A percentile compares a stretch with the other conserved stretches of the same genome.
Evolutionary conservation across 2,797 vertebrate genomes (phyloP).

Genomic region (Salarias fasciatus): DNA sequence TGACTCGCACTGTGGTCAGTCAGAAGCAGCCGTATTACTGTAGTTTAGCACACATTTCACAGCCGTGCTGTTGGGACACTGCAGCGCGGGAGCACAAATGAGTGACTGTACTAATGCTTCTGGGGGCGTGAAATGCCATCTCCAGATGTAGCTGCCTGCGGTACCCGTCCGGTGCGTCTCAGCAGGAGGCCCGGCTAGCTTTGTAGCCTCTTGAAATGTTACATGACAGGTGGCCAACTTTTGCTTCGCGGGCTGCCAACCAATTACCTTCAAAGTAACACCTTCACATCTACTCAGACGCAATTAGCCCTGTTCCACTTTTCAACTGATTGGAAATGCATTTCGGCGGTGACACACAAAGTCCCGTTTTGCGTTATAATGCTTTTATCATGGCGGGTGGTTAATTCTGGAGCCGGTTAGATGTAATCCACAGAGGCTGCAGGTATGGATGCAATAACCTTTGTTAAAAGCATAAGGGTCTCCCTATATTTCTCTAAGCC

Average conservation of each 20-base stretch:
- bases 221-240: slow-evolving; percentile 31
- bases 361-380: slow-evolving; percentile 40
- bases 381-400: slow-evolving; percentile 56
- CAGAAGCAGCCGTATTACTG: slow-evolving; percentile 23
- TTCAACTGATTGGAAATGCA: slow-evolving; percentile 6
- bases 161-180: slow-evolving; percentile 9
- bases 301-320: slow-evolving; percentile 43
- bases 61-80: slow-evolving; percentile 22
- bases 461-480: slow-evolving; percentile 45
- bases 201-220: slow-evolving; percentile 32
- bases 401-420: slow-evolving; percentile 23
- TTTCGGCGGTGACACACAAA: slow-evolving; percentile 36
- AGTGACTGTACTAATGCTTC: slow-evolving; percentile 12
- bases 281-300: slow-evolving; percentile 31
- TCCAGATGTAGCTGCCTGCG: slow-evolving; percentile 6
- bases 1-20: slow-evolving; percentile 6
- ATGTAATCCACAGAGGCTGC: slow-evolving; percentile 36
- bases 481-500: slow-evolving; percentile 51
- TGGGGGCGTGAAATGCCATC: slow-evolving; percentile 6
- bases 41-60: slow-evolving; percentile 37
- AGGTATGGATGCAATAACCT: slow-evolving; percentile 47
- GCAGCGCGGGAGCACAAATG: slow-evolving; percentile 14
- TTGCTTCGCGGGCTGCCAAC: slow-evolving; percentile 26
- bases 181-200: slow-evolving; percentile 9
- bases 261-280: slow-evolving; percentile 43